phyloP scores from a whole-genome alignment of 2,888 invertebrate species.

The Lasiommata megera region DNA sequence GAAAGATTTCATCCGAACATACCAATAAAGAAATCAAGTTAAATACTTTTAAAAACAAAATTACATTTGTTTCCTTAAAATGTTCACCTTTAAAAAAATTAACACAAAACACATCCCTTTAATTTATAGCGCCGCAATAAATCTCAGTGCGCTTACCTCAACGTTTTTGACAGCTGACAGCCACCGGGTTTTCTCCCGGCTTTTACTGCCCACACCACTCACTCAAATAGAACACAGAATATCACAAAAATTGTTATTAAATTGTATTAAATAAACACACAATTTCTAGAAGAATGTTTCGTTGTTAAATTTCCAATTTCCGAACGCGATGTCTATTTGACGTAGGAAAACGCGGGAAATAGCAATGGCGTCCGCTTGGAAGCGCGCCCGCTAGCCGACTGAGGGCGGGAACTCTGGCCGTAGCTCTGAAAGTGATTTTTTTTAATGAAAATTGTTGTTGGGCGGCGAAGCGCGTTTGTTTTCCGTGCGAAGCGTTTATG shows the following conservation, averaged over 20 bases:
- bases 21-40: no score
- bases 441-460: constrained; percentile 37
- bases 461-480: constrained; percentile 35
- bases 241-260: constrained; percentile 16
- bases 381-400: constrained; percentile 35
- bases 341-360: constrained; percentile 36
- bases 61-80: not conserved
- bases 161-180: constrained; percentile 67
- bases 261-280: constrained; percentile 8
- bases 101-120: constrained; percentile 24
- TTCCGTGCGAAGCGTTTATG: constrained; percentile 40
- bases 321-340: constrained; percentile 28
- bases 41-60: no score
- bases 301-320: constrained; percentile 23
- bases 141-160: constrained; percentile 55
- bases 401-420: constrained; percentile 54
- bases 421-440: constrained; percentile 40
- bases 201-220: constrained; percentile 52
- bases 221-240: constrained; percentile 41
- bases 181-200: constrained; percentile 44
- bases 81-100: constrained; percentile 6
- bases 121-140: constrained; percentile 38
- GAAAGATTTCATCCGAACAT: no score
- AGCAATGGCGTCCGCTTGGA: constrained; percentile 41
- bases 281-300: constrained; percentile 2